phyloP scores from a whole-genome alignment of 2,888 invertebrate species.

The Ormyrus nitidulus region DNA sequence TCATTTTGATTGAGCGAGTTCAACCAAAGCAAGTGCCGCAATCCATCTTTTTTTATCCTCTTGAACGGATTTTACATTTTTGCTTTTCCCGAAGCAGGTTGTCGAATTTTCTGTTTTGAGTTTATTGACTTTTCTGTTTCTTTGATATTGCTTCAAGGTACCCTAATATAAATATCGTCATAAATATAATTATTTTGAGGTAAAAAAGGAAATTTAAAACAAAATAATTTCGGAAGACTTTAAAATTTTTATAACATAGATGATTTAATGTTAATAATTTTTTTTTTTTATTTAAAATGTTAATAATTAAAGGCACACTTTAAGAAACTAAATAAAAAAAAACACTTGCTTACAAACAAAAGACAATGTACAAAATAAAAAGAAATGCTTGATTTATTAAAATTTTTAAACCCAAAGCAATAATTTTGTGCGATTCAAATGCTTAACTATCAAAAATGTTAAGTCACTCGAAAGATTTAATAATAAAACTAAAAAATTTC shows the following conservation, averaged over 20 bases:
- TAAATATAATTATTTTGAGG: not conserved
- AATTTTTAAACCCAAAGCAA: too few species aligned
- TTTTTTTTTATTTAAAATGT: not conserved
- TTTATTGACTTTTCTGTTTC: constrained; percentile 37
- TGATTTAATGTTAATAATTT: not conserved
- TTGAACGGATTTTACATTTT: constrained; percentile 31
- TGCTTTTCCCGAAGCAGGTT: constrained; percentile 12
- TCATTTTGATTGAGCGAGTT: constrained; percentile 50
- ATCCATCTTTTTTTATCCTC: constrained; percentile 54
- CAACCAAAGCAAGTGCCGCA: constrained; percentile 51
- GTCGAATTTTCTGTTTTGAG: constrained; percentile 24
- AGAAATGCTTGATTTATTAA: too few species aligned
- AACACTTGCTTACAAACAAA: too few species aligned
- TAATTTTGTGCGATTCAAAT: too few species aligned
- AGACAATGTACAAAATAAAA: too few species aligned
- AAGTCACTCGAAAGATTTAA: too few species aligned
- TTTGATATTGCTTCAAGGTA: constrained; percentile 49
- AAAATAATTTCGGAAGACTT: not conserved
- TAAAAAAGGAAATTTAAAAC: not conserved
- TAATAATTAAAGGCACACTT: not conserved
- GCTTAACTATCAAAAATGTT: too few species aligned
- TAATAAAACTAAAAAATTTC: too few species aligned
- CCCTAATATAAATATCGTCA: constrained; percentile 31
- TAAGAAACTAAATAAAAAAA: constrained; percentile 1
- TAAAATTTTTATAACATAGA: constrained; percentile 1